Percentiles rank a stretch among this genome's conserved stretches.
These are phyloP conservation scores for Acromyrmex charruanus DNA, from an alignment of 1,140 invertebrate species.

Conservation along the genomic window DNA sequence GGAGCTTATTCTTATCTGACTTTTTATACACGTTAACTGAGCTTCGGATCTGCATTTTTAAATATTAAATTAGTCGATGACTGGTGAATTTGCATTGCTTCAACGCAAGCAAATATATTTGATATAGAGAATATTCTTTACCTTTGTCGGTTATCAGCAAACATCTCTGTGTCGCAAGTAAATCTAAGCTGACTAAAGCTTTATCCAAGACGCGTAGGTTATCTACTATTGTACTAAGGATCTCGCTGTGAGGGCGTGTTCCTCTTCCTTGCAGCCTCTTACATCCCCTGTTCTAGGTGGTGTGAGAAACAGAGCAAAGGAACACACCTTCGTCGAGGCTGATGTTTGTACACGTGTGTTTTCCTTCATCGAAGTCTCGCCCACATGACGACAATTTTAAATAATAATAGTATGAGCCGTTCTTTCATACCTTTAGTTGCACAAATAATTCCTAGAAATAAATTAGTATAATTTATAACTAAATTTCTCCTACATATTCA, in stretches of 20 bases:
- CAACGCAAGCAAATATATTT: neutral
- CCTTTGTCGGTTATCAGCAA: slow-evolving; percentile 5
- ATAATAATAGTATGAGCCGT: neutral
- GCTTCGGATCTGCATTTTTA: neutral
- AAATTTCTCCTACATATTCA: neutral
- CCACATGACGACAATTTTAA: neutral
- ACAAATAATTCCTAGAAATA: slow-evolving; percentile 23
- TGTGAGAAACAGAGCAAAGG: neutral
- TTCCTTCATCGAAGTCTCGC: slow-evolving; percentile 3
- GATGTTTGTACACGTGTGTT: slow-evolving; percentile 54
- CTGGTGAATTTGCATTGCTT: neutral
- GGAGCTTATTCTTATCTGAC: neutral
- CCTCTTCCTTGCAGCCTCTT: neutral
- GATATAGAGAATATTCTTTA: neutral
- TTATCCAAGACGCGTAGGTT: neutral
- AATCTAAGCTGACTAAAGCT: slow-evolving; percentile 34
- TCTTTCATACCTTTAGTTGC: neutral
- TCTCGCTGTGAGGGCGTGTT: slow-evolving; percentile 12
- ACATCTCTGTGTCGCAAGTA: neutral
- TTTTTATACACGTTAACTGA: neutral
- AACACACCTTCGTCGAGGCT: slow-evolving; percentile 28
- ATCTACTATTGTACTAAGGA: slow-evolving; percentile 16
- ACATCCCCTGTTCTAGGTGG: neutral
- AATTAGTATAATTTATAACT: neutral
- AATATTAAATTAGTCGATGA: neutral